Conservation (phyloP, 1,140 invertebrate species). For the Dreissena rostriformis region DNA sequence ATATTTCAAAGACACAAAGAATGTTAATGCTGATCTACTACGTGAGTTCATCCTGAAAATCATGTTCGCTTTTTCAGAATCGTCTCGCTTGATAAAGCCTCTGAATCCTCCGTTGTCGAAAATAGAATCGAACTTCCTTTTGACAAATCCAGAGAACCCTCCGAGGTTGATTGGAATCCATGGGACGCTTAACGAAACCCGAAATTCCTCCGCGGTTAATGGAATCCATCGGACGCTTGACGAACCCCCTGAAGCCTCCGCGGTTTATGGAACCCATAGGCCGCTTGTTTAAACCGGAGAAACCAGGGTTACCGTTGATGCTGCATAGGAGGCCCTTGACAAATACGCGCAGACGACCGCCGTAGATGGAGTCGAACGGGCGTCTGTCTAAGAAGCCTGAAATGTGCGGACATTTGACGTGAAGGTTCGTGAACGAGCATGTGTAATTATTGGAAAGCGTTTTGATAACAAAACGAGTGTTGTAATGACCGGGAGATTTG, state of each 20-base stretch:
- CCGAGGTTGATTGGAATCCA: constrained; percentile 37
- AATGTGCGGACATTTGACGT: too few species aligned
- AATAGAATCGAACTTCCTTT: constrained; percentile 27
- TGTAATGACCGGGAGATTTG: too few species aligned
- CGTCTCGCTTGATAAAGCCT: constrained; percentile 40
- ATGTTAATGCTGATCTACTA: too few species aligned
- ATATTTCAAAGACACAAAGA: too few species aligned
- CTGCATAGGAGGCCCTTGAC: constrained; percentile 54
- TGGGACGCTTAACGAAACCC: constrained; percentile 37
- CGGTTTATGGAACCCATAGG: constrained; percentile 48
- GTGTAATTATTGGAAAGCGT: too few species aligned
- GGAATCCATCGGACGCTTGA: constrained; percentile 39
- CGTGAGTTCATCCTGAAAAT: too few species aligned
- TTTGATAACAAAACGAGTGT: too few species aligned
- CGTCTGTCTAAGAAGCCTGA: too few species aligned
- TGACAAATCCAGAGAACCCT: constrained; percentile 31
- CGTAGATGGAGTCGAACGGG: constrained; percentile 53
- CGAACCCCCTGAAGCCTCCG: constrained; percentile 18
- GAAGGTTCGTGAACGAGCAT: too few species aligned
- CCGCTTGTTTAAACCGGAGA: too few species aligned
- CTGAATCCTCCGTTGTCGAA: constrained; percentile 21
- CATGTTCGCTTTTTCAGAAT: too few species aligned
- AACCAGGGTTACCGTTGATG: constrained; percentile 51
- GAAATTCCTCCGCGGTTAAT: constrained; percentile 21
- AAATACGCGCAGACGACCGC: constrained; percentile 48